Evolutionary conservation across 2,797 vertebrate genomes (phyloP), one percentile per base, ranked within the genome.

Genomic region (Anolis apletophallus): DNA sequence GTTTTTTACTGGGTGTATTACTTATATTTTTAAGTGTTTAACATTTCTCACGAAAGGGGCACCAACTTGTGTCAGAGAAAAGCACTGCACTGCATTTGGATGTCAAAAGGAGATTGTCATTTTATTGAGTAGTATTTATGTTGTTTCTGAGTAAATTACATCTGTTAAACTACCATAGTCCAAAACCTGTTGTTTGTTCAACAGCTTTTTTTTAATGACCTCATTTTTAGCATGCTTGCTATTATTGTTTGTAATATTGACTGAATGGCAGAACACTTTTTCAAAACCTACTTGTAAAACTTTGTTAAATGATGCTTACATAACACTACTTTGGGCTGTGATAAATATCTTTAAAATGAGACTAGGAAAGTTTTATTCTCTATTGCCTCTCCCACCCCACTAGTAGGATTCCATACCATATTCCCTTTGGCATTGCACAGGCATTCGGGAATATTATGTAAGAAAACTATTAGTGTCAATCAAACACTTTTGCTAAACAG

Each of bases 1-100:
- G 95, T 98, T 71, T 95, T 98, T 93, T 98, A 98, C 92, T 98
- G 98, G 98, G 98, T 96, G 69, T 98, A 98, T 95, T 98, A 98
- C 92, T 95, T 98, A 92, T 98, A 97, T 96, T 98, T 98, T 85
- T 98, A 97, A 96, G 85, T 86, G 77, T 88, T 88, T 83, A 55
- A 68, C 75, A n/a, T 83, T 52, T 40, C 57, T 69, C 16, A 68
- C 32, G 87, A 50, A 54, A 82, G 34, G 34, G 86, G n/a, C 0
- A 13, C 23, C 69, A 73, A 23, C 16, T 80, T 73, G 34, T 40
- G 86, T 40, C 54, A 91, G 85, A 13, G 0, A 69, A 19, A 77
- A 67, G 85, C 7, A 73, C 13, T 54, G 17, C 74, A 19, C 10
- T 61, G 14, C 26, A 32, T 86, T 89, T 90, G 19, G 9, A 75